phyloP scores from a whole-genome alignment of 2,797 vertebrate species.

The Labeo calbasu region DNA sequence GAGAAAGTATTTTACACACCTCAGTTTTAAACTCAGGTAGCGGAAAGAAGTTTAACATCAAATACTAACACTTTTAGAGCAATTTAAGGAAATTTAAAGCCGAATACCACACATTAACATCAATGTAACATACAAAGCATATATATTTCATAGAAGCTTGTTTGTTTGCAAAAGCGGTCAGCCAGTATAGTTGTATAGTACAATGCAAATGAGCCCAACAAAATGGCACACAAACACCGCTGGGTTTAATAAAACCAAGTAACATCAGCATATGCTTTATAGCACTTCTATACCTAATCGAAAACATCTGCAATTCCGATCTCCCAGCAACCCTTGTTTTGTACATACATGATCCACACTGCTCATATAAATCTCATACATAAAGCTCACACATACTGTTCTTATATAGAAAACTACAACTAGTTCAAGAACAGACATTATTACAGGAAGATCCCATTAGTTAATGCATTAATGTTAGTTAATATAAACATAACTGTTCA shows the following conservation, averaged over 20 bases:
- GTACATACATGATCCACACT: conserved; percentile 17
- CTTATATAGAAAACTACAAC: not conserved
- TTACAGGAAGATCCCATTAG: not conserved
- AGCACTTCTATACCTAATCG: conserved; percentile 12
- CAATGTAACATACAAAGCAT: not conserved
- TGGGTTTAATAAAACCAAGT: conserved; percentile 24
- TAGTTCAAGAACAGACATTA: conserved; percentile 6
- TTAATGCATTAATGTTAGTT: not conserved
- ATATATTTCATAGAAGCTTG: conserved; percentile 2
- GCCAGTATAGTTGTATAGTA: not conserved
- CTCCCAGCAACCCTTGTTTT: conserved; percentile 33
- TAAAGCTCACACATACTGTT: not conserved
- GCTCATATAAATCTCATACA: not conserved
- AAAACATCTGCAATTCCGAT: conserved; percentile 28
- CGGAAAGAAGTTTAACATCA: not conserved
- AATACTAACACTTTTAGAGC: not conserved
- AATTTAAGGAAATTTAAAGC: not conserved
- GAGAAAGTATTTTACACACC: not conserved
- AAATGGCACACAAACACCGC: conserved; percentile 10
- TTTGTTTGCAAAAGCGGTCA: not conserved
- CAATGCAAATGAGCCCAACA: conserved; percentile 12
- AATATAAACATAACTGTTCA: not conserved
- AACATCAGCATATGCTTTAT: conserved; percentile 23
- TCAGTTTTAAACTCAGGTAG: not conserved
- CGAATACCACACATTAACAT: not conserved